Percentiles rank a stretch among this genome's conserved stretches.
These are phyloP conservation scores for Tachysurus vachellii DNA, from an alignment of 2,113 vertebrate genomes.

Conservation along the genomic window DNA sequence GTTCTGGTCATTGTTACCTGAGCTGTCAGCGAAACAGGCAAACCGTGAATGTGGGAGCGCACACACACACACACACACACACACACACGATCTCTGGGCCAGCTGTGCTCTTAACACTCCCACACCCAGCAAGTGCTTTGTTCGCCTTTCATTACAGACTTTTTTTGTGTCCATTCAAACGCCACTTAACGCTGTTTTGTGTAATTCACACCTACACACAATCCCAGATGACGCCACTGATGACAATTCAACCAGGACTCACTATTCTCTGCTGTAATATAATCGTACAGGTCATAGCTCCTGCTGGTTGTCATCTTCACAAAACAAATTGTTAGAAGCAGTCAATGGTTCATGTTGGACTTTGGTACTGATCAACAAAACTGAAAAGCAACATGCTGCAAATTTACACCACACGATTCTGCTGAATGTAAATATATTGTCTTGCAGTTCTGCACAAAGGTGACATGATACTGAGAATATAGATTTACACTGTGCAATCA, in stretches of 20 bases:
- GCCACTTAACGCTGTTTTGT: neutral
- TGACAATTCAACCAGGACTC: neutral
- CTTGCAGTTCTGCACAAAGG: neutral
- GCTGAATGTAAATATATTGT: slow-evolving; percentile 14
- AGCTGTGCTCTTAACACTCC: neutral
- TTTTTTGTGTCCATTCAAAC: slow-evolving; percentile 17
- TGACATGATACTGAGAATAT: slow-evolving; percentile 16
- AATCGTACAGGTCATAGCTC: neutral
- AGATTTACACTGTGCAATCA: slow-evolving; percentile 11
- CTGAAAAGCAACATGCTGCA: neutral
- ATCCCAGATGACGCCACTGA: neutral
- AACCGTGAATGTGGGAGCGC: neutral
- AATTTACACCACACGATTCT: neutral
- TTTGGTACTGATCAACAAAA: neutral
- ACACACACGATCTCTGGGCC: neutral
- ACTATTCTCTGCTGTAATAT: neutral
- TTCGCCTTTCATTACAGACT: slow-evolving; percentile 13
- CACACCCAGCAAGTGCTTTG: neutral
- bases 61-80: neutral
- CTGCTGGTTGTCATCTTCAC: neutral
- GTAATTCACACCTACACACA: slow-evolving; percentile 26
- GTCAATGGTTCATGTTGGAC: neutral
- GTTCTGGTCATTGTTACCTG: slow-evolving; percentile 37
- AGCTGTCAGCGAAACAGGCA: slow-evolving; percentile 46
- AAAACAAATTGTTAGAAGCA: neutral